Base-by-base conservation (phyloP, 2,113 vertebrate genomes). In the Arizona elegans region DNA sequence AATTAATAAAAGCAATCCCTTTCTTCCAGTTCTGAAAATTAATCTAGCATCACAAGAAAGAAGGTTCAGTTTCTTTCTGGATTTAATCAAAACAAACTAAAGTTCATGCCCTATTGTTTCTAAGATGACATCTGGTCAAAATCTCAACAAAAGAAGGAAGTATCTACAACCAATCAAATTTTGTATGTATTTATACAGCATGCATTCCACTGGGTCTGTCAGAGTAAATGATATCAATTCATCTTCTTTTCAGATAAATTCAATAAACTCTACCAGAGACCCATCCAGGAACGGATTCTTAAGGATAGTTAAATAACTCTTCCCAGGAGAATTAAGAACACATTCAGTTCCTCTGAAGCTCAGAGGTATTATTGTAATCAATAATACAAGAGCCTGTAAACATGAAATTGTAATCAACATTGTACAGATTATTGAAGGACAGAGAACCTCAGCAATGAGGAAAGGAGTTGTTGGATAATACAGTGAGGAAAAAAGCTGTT, bases 1-100 rank as follows among this genome's bases (percentile, higher is more conserved):
- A 91, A 96, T 95, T 88, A 94, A 89, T 2, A 94, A 94, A 90
- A 93, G 29, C 3, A n/a, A 92, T 93, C 87, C 23, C 90, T 53
- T 90, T 26, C 26, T 92, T 94, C 91, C 55, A 93, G 90, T 65
- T 87, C 38, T 81, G 24, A 94, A 56, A 55, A 95, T 95, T 94
- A 88, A 93, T 94, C 19, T 91, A 91, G 23, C 1, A 17, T 2
- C 89, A 93, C 92, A 3, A 50, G 85, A 65, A 92, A 21, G 62
- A 94, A 87, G 89, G 94, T 90, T 89, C n/a, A 93, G 58, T 38
- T 93, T 94, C 89, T n/a, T 62, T 89, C 2, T 90, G 62, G 13
- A 17, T 95, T 85, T 93, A 1, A 52, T 85, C 13, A 0, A 29
- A 90, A 93, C 58, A 91, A 95, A 91, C 62, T 75, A 62, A 90